Evolutionary conservation across 92 coral and sea anemone genomes (phyloP).

Genomic region (Blastomussa wellsi): DNA sequence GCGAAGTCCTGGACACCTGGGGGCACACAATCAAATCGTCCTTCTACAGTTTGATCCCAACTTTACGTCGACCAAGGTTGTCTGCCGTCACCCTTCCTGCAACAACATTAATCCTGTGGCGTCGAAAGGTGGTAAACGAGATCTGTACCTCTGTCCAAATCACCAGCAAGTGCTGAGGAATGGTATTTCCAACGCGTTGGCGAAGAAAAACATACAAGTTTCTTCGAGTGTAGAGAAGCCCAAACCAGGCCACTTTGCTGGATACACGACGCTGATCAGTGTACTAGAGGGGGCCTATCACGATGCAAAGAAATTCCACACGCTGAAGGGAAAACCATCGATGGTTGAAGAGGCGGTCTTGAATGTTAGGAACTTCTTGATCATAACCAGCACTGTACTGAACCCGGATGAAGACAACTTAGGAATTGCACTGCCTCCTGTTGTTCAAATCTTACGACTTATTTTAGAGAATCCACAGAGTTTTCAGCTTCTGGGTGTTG

Average conservation of each 20-base stretch:
- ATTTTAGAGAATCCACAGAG: slow-evolving; percentile 27
- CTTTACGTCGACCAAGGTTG: slow-evolving; percentile 43
- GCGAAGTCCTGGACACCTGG: slow-evolving; percentile 17
- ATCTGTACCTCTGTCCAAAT: slow-evolving; percentile 64
- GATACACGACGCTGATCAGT: slow-evolving; percentile 53
- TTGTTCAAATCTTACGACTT: slow-evolving; percentile 38
- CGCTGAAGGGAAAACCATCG: slow-evolving; percentile 5
- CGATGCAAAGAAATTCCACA: slow-evolving; percentile 28
- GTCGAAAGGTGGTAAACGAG: slow-evolving; percentile 34
- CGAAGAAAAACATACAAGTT: slow-evolving; percentile 33
- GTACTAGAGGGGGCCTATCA: slow-evolving; percentile 42
- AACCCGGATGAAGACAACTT: slow-evolving; percentile 64
- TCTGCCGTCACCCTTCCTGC: slow-evolving; percentile 68
- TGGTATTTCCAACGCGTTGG: slow-evolving; percentile 39
- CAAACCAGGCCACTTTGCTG: slow-evolving; percentile 31
- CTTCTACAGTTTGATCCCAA: slow-evolving; percentile 71
- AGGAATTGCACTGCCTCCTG: slow-evolving; percentile 44
- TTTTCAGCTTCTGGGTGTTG: not conserved
- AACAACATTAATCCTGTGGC: slow-evolving; percentile 28
- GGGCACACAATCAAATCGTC: slow-evolving; percentile 38
- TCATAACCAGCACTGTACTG: slow-evolving; percentile 73
- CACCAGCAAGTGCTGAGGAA: slow-evolving; percentile 50
- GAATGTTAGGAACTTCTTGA: slow-evolving; percentile 73
- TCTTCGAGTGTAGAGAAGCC: slow-evolving; percentile 13
- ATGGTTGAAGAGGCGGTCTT: slow-evolving; percentile 50